Percentiles rank a stretch among this genome's conserved stretches.
These are phyloP conservation scores for Pipistrellus pygmaeus DNA, from an alignment of 2,797 vertebrate species.

Conservation along the genomic window DNA sequence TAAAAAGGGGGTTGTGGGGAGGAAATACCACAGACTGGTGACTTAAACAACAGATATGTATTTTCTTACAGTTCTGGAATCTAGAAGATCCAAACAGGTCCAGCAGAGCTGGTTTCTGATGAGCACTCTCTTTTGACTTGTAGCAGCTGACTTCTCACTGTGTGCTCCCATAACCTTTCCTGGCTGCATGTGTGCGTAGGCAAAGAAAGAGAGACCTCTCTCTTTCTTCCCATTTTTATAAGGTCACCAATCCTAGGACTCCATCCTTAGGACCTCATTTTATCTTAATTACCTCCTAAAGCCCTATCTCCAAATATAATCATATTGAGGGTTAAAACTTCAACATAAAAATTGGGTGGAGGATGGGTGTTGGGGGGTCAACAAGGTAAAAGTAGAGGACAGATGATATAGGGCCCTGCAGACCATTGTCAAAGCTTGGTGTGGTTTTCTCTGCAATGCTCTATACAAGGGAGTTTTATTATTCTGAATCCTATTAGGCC, in stretches of 20 bases:
- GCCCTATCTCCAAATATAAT: background rate
- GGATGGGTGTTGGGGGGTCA: background rate
- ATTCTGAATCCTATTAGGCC: conserved; percentile 21
- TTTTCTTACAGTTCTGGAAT: background rate
- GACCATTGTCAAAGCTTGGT: background rate
- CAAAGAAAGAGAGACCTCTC: background rate
- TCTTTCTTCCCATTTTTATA: background rate
- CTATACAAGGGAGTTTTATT: background rate
- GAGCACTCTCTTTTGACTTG: background rate
- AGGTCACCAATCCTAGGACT: background rate
- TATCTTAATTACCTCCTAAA: background rate
- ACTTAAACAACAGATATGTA: background rate
- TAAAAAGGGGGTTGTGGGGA: too few relatives aligned
- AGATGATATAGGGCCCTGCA: background rate
- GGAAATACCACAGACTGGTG: background rate
- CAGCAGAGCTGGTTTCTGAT: background rate
- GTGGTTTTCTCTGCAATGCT: conserved; percentile 35
- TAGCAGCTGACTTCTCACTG: background rate
- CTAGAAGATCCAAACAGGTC: background rate
- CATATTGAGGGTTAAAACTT: background rate
- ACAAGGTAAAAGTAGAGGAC: background rate
- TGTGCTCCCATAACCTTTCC: background rate
- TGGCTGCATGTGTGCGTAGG: background rate
- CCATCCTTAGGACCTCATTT: background rate
- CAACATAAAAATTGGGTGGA: background rate